These are phyloP conservation scores for Pseudachorutes palmiensis DNA, from an alignment of 1,140 invertebrate genomes.

Conservation along the genomic window DNA sequence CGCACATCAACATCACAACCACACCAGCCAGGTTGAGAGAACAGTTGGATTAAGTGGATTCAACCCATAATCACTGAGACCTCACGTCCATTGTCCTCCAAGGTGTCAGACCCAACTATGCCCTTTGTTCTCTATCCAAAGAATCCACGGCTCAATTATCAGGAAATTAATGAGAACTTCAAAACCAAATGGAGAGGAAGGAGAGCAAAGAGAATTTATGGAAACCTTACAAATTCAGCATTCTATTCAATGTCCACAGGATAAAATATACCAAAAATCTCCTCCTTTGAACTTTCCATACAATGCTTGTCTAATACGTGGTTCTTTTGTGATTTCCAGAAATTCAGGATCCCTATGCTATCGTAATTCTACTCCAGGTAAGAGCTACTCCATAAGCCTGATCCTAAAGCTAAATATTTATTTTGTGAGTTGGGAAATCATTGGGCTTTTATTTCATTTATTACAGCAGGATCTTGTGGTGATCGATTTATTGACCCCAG, in stretches of 20 bases:
- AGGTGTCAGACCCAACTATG: background rate
- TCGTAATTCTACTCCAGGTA: too few species aligned
- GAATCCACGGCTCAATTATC: background rate
- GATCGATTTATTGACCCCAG: slow-evolving; percentile 85
- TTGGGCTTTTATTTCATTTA: slow-evolving; percentile 92
- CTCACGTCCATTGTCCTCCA: too few species aligned
- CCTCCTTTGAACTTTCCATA: background rate
- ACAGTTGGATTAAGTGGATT: background rate
- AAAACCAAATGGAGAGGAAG: slow-evolving; percentile 4
- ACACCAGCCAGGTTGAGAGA: background rate
- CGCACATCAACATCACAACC: too few species aligned
- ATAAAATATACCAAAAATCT: background rate
- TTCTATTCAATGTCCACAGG: too few species aligned
- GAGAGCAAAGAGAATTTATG: background rate
- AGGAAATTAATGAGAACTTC: slow-evolving; percentile 5
- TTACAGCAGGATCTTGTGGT: slow-evolving; percentile 95
- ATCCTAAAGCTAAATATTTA: slow-evolving; percentile 93
- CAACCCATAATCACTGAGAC: too few species aligned
- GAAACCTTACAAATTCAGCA: background rate
- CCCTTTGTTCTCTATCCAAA: background rate
- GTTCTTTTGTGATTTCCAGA: slow-evolving; percentile 59
- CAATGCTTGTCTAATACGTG: background rate
- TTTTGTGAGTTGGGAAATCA: slow-evolving; percentile 87
- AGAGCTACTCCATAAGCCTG: too few species aligned
- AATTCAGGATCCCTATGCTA: slow-evolving; percentile 92